Percentiles rank a stretch among this genome's conserved stretches.
These are phyloP conservation scores for Kryptolebias marmoratus DNA, from an alignment of 2,113 vertebrate genomes.

Conservation along the genomic window DNA sequence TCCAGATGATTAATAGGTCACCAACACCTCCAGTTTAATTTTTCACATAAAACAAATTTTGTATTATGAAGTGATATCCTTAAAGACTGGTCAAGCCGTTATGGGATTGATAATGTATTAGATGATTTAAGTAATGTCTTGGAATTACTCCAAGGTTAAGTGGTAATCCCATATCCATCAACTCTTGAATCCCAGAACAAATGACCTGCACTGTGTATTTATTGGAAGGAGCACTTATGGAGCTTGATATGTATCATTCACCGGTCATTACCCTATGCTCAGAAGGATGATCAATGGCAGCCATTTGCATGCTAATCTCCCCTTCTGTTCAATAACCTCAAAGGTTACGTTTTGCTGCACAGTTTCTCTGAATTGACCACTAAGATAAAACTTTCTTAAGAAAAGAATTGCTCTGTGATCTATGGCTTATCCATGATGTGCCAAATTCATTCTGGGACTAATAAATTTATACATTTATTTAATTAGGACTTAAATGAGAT, in stretches of 20 bases:
- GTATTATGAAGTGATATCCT: constrained; percentile 72
- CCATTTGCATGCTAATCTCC: constrained; percentile 75
- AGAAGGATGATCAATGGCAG: constrained; percentile 72
- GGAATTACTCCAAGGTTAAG: constrained; percentile 83
- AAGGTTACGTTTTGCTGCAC: constrained; percentile 62
- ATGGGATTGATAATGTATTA: constrained; percentile 66
- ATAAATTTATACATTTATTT: constrained; percentile 74
- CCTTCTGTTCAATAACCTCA: constrained; percentile 64
- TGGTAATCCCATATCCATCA: constrained; percentile 81
- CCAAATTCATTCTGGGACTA: constrained; percentile 75
- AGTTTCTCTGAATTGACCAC: constrained; percentile 60
- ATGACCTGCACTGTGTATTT: constrained; percentile 74
- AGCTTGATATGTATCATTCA: constrained; percentile 79
- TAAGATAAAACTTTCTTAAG: constrained; percentile 57
- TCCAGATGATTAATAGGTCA: constrained; percentile 62
- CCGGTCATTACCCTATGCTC: constrained; percentile 75
- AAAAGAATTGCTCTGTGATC: constrained; percentile 71
- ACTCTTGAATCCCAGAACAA: constrained; percentile 72
- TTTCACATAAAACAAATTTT: constrained; percentile 75
- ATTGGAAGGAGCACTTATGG: constrained; percentile 80
- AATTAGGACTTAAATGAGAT: constrained; percentile 70
- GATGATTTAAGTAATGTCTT: constrained; percentile 71
- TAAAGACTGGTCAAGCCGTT: constrained; percentile 74
- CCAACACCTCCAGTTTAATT: constrained; percentile 66
- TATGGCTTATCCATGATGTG: constrained; percentile 74